Conservation (phyloP, 30 jellyfish, hydroid and myxozoan species). For the Cassiopea andromeda region DNA sequence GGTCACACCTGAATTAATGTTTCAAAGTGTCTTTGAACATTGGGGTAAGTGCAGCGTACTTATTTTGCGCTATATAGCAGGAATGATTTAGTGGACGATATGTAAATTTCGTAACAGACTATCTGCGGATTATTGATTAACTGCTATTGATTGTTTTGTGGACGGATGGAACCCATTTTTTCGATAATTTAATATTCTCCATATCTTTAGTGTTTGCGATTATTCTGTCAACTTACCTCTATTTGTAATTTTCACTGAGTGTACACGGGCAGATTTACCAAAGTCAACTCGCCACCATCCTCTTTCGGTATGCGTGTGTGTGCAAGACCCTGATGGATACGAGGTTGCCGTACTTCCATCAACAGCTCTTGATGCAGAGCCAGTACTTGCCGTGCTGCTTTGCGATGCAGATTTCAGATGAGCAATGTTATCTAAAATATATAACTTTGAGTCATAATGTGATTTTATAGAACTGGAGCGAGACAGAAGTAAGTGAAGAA, state of each 20-base stretch:
- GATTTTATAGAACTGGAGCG: neutral
- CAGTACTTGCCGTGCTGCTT: neutral
- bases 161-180: too few species aligned
- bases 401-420: slow-evolving; percentile 4
- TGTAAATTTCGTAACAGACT: too few species aligned
- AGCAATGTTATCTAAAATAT: slow-evolving; percentile 2
- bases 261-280: slow-evolving; percentile 25
- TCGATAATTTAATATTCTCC: too few species aligned
- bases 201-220: neutral
- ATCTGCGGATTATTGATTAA: neutral
- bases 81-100: too few species aligned
- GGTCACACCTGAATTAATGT: too few species aligned
- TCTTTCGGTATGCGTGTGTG: neutral
- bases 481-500: neutral
- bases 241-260: slow-evolving; percentile 14
- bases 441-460: neutral
- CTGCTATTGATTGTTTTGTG: neutral
- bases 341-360: slow-evolving; percentile 7
- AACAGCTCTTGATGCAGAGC: slow-evolving; percentile 26
- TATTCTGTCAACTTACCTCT: slow-evolving; percentile 9
- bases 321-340: neutral
- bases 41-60: too few species aligned
- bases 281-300: slow-evolving; percentile 38
- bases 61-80: too few species aligned
- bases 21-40: too few species aligned